Evolutionary conservation across 2,888 invertebrate genomes (phyloP).

Genomic region (Philonicus albiceps): DNA sequence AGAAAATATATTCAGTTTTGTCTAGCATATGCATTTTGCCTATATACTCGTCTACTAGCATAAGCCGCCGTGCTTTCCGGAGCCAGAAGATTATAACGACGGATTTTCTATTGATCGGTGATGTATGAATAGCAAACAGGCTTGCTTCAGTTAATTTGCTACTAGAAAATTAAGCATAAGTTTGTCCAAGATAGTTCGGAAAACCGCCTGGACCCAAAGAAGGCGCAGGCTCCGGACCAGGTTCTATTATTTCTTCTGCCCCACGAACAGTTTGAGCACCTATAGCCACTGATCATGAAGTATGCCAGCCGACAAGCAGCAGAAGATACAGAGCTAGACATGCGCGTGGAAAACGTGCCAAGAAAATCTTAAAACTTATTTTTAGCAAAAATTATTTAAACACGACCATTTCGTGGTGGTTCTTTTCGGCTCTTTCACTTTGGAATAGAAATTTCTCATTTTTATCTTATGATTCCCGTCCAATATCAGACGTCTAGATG

Average conservation of each 20-base stretch:
- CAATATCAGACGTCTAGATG: background rate
- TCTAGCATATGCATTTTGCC: too few relatives aligned
- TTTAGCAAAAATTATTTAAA: background rate
- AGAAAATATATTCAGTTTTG: too few relatives aligned
- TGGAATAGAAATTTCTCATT: background rate
- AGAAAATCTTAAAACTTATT: background rate
- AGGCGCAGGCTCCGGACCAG: background rate
- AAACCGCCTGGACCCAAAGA: background rate
- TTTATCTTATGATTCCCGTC: background rate
- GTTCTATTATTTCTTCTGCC: background rate
- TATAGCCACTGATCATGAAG: background rate
- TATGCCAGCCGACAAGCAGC: background rate
- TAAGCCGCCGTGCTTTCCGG: too few relatives aligned
- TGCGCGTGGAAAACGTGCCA: background rate
- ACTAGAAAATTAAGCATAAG: too few relatives aligned
- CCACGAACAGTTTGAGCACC: background rate
- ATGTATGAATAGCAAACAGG: too few relatives aligned
- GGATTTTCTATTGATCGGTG: too few relatives aligned
- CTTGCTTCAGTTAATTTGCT: too few relatives aligned
- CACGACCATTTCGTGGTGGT: background rate
- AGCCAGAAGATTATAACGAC: too few relatives aligned
- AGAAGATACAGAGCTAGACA: background rate
- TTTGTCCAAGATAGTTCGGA: background rate
- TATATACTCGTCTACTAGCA: too few relatives aligned
- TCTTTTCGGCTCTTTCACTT: background rate